Conservation (phyloP, 2,113 vertebrate species). For the Trichechus manatus region DNA sequence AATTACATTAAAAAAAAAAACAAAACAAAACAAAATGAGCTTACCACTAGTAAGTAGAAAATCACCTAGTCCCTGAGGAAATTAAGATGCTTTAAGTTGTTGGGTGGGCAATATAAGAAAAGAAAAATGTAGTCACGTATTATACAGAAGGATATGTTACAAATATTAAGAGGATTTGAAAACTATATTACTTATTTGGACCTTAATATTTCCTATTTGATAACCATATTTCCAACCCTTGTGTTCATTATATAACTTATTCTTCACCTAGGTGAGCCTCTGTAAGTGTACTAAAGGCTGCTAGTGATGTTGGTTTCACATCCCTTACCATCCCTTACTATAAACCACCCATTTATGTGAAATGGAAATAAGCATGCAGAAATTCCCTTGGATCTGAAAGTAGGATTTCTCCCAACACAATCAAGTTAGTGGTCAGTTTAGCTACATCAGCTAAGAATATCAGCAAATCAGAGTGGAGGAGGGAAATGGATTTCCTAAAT, state of each 20-base stretch:
- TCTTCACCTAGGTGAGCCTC: conserved; percentile 2
- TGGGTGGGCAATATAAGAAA: not conserved
- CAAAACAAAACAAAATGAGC: not conserved
- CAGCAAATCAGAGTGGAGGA: conserved; percentile 71
- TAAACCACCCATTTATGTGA: conserved; percentile 79
- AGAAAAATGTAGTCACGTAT: not conserved
- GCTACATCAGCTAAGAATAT: conserved; percentile 31
- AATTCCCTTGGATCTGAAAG: conserved; percentile 79
- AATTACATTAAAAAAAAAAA: not conserved
- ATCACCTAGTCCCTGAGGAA: not conserved
- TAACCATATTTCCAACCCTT: not conserved
- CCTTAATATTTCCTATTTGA: not conserved
- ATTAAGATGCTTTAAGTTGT: not conserved
- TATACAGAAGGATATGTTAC: not conserved
- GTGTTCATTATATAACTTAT: not conserved
- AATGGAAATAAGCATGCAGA: conserved; percentile 71
- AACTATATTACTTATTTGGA: not conserved
- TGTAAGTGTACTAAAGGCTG: not conserved
- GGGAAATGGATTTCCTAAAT: conserved; percentile 69
- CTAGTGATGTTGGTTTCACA: conserved; percentile 44
- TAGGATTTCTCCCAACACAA: conserved; percentile 75
- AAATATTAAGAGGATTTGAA: not conserved
- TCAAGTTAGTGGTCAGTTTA: conserved; percentile 36
- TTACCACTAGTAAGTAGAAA: conserved; percentile 21
- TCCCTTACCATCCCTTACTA: conserved; percentile 71